phyloP scores from a whole-genome alignment of 1,140 invertebrate species.

The Diachasma alloeum region DNA sequence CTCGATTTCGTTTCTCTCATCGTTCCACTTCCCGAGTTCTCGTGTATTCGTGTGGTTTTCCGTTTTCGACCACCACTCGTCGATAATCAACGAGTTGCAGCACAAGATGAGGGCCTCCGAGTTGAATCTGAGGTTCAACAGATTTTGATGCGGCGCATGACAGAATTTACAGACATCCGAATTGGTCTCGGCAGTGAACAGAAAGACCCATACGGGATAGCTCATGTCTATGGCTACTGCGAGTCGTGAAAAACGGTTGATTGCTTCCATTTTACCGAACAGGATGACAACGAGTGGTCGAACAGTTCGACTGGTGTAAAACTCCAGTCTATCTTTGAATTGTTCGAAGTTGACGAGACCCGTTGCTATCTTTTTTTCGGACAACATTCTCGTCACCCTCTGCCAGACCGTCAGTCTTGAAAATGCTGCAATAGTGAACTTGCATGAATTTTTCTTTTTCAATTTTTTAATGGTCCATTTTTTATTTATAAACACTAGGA shows the following conservation, averaged over 20 bases:
- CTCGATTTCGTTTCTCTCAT: background rate
- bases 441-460: too few species aligned
- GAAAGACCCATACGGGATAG: conserved; percentile 37
- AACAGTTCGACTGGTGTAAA: background rate
- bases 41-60: conserved; percentile 25
- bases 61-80: conserved; percentile 31
- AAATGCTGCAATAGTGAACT: background rate
- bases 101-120: conserved; percentile 27
- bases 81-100: background rate
- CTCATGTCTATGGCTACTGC: conserved; percentile 32
- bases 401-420: background rate
- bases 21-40: conserved; percentile 36
- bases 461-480: too few species aligned
- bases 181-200: conserved; percentile 30
- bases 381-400: background rate
- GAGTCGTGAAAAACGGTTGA: conserved; percentile 19
- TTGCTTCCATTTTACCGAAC: conserved; percentile 14
- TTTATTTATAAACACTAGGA: too few species aligned
- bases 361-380: conserved; percentile 16
- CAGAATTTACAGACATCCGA: conserved; percentile 7
- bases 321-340: background rate
- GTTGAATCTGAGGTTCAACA: conserved; percentile 18
- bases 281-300: conserved; percentile 42
- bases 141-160: conserved; percentile 7
- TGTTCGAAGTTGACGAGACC: conserved; percentile 25